phyloP scores from a whole-genome alignment of 1,140 invertebrate genomes.

The Drusus annulatus region DNA sequence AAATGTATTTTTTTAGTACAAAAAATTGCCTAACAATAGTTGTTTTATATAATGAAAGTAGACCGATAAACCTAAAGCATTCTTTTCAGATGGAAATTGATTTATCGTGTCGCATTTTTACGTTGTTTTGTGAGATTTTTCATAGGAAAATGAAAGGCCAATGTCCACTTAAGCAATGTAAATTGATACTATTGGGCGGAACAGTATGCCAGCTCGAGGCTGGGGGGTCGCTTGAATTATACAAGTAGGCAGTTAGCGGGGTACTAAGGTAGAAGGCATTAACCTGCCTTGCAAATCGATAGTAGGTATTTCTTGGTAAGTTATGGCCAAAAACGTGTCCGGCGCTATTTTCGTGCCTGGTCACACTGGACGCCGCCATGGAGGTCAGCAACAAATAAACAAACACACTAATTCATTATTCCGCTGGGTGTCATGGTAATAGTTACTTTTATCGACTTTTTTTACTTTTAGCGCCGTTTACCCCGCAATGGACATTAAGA shows the following conservation, averaged over 20 bases:
- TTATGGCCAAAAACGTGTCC: conserved; percentile 26
- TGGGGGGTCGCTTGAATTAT: neutral
- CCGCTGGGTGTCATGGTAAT: no score
- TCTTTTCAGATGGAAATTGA: no score
- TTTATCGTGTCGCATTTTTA: no score
- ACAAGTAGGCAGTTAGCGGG: neutral
- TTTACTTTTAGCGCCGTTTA: no score
- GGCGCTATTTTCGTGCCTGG: neutral
- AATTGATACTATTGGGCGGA: neutral
- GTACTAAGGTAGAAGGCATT: conserved; percentile 14
- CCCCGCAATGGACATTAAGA: no score
- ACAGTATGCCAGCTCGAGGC: neutral
- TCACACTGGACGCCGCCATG: neutral
- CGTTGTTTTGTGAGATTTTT: no score
- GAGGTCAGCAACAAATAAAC: conserved; percentile 17
- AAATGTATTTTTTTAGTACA: no score
- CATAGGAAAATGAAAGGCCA: neutral
- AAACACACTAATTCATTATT: neutral
- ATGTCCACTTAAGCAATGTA: neutral
- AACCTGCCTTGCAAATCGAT: conserved; percentile 34
- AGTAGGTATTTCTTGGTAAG: conserved; percentile 18
- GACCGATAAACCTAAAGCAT: no score
- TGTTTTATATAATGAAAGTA: no score
- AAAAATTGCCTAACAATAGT: no score
- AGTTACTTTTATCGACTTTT: no score